These are phyloP conservation scores for Alligator sinensis DNA, from an alignment of 2,113 vertebrate species.

Conservation along the genomic window DNA sequence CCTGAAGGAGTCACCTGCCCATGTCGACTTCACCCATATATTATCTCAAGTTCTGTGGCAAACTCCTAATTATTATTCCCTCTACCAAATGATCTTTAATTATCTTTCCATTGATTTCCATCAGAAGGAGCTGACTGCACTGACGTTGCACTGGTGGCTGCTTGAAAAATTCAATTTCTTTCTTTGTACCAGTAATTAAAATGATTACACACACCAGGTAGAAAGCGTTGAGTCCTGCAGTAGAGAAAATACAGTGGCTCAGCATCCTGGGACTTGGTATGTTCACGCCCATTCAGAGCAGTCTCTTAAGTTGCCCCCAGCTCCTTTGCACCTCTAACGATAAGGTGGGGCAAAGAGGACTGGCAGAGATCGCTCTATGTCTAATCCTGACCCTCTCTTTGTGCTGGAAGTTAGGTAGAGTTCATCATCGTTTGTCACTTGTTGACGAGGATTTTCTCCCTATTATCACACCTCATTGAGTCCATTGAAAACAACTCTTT, in stretches of 20 bases:
- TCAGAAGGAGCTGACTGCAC: not conserved
- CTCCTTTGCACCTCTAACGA: too few relatives aligned
- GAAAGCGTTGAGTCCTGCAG: not conserved
- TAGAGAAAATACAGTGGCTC: too few relatives aligned
- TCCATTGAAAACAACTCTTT: not conserved
- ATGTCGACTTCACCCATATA: not conserved
- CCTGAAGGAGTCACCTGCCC: not conserved
- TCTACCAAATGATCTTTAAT: conserved; percentile 4
- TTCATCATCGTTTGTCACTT: too few relatives aligned
- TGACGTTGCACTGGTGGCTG: not conserved
- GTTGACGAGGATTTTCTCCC: not conserved
- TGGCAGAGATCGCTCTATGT: too few relatives aligned
- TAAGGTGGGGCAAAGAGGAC: too few relatives aligned
- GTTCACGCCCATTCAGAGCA: too few relatives aligned
- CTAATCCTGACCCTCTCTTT: too few relatives aligned
- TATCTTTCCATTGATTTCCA: conserved; percentile 1
- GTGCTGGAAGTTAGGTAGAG: too few relatives aligned
- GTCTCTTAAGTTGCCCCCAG: too few relatives aligned
- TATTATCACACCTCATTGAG: not conserved
- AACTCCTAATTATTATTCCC: not conserved
- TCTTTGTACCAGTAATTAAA: not conserved
- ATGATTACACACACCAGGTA: not conserved
- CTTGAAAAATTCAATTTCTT: conserved; percentile 3
- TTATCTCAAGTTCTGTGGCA: not conserved
- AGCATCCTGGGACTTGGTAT: too few relatives aligned